Base-by-base conservation (phyloP, 1,140 invertebrate species). In the Procambarus virginalis region DNA sequence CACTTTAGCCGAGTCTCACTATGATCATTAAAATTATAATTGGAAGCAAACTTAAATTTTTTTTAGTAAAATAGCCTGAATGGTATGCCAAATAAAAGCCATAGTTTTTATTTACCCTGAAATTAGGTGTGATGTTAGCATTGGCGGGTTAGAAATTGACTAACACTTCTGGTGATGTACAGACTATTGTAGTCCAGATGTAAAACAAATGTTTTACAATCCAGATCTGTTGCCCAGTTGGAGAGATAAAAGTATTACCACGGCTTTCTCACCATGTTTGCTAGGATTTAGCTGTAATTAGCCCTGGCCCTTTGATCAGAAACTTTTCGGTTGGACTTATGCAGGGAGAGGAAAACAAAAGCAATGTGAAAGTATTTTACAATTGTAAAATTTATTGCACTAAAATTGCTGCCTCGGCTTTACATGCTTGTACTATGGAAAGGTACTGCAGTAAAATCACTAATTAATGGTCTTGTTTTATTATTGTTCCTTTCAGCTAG, bases 371-470 rank as follows among this genome's bases (percentile, higher is more conserved):
- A 75, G 20, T 75, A 84, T 84, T 84, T 84, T 84, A 51, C 70
- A 89, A 77, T 83, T 45, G 81, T 89, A 82, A 89, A 89, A 70
- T 89, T 60, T 64, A 86, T 49, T 89, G 86, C 86, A 89, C 86
- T 89, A 89, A 89, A 82, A 76, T 89, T 89, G 80, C 86, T 83
- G 86, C 86, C 86, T 89, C 86, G 76, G 86, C 86, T 89, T 89
- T 89, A 89, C 80, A 64, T 89, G 86, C 86, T 89, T 89, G 86
- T 89, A 89, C 86, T 75, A 83, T 89, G 86, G 79, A 89, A 89
- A 83, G 86, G 80, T 89, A 89, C 86, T 73, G 81, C 80, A 89
- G 86, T 89, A 89, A 89, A 89, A 76, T 48, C 80, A 89, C 86
- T 83, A 89, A 83, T 82, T 83, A 76, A 77, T 58, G 20, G 2